Evolutionary conservation across 1,140 invertebrate genomes (phyloP), one percentile per base, ranked within the genome.

Genomic region (Drosophila sechellia): DNA sequence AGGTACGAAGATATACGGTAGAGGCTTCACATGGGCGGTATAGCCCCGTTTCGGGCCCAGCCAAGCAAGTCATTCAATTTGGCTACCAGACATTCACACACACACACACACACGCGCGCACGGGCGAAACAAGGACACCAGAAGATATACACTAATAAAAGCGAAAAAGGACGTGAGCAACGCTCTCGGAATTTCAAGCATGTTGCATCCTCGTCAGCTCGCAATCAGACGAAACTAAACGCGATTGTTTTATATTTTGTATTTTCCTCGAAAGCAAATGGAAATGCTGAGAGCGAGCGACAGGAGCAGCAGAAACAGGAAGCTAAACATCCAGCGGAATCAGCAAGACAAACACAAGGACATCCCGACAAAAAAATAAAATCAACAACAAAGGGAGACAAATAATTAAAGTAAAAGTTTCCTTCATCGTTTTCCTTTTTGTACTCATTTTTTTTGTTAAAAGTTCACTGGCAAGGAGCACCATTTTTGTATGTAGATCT

Each of bases 131-230:
- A 73, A 53, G 70, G 56, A 72, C 60, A 72, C 45, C 54, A 27
- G 22, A 15, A 42, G 52, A 63, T 63, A 48, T 56, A 78, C 65
- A 79, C 76, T 72, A 79, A 87, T 87, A 87, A 86, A 83, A 76
- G 66, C 79, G 84, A 87, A 89, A 86, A 87, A 77, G 85, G 65
- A 83, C 83, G 76, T 86, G 83, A 72, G 64, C 65, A 79, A 83
- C 83, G 84, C 65, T 83, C 60, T 57, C 46, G 66, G 83, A 86
- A 86, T 86, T 86, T 83, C 84, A 89, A 86, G 87, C 75, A 85
- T 85, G 70, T 75, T 79, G 76, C 57, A 66, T 68, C 57, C 80
- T 52, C 55, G 66, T 64, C 78, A 65, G 42, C 52, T 54, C 31
- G 74, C 81, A 87, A 87, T 75, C 84, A 87, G 75, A 70, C 57